phyloP scores from a whole-genome alignment of 1,140 invertebrate genomes.

The Panulirus ornatus region DNA sequence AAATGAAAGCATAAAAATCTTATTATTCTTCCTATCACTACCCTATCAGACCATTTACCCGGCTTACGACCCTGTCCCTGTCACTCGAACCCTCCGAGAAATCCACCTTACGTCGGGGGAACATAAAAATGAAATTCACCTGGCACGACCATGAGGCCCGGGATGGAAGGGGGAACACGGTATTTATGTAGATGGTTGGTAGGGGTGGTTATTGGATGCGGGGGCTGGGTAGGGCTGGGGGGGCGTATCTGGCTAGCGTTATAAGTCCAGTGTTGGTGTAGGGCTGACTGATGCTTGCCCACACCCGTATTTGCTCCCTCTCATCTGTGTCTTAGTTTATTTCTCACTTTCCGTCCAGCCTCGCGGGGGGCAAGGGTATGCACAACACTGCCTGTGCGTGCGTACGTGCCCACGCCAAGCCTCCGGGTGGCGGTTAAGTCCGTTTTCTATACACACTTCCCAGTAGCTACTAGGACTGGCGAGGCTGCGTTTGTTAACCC shows the following conservation, averaged over 20 bases:
- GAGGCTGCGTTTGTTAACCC: too few species aligned
- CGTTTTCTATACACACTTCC: too few species aligned
- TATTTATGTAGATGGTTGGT: neutral
- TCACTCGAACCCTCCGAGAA: neutral
- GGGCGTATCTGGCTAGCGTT: neutral
- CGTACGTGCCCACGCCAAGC: too few species aligned
- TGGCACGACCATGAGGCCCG: neutral
- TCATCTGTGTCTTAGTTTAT: too few species aligned
- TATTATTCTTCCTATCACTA: constrained; percentile 50
- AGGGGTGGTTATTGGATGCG: neutral
- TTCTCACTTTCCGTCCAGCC: too few species aligned
- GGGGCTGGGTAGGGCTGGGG: neutral
- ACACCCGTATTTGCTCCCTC: too few species aligned
- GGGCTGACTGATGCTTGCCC: neutral
- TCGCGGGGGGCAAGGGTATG: too few species aligned
- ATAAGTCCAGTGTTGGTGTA: constrained; percentile 21
- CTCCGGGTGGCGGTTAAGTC: too few species aligned
- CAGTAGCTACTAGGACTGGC: too few species aligned
- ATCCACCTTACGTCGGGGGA: constrained; percentile 8
- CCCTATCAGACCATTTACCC: constrained; percentile 43
- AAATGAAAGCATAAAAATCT: constrained; percentile 65
- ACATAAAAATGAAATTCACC: constrained; percentile 35
- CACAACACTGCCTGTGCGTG: too few species aligned
- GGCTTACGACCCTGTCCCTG: constrained; percentile 30
- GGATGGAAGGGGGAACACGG: neutral